Evolutionary conservation across 2,888 invertebrate species (phyloP), one percentile per base, ranked within the genome.

Genomic region (Nymphalis c-album): DNA sequence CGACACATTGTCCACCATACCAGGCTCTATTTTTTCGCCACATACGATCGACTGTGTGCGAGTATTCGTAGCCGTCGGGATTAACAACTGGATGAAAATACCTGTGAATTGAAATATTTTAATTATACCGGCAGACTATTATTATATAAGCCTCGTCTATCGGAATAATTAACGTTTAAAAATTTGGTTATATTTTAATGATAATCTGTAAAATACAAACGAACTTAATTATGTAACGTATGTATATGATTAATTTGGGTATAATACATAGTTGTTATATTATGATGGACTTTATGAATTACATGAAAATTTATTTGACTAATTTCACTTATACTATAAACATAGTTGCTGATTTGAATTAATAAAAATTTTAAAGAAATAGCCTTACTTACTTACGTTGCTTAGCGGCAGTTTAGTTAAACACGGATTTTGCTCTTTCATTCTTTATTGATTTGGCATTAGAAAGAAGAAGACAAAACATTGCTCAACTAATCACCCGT

Each of bases 1-100:
- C 97, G 0, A 79, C 72, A 76, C 96, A 96, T 53, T 79, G 73
- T 0, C 80, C 82, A 0, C 92, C 91, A 67, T 92, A 89, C 77
- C 75, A 77, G 0, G 87, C 86, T 47, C 95, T 91, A 79, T 96
- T 96, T 78, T 96, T 96, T 45, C 96, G 93, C 98, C 98, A 98
- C 80, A 97, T 87, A 47, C 98, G 93, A 79, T 97, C 95, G 4
- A 89, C 92, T 0, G 94, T 94, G 83, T 97, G 97, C 0, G 96
- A 94, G 82, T 96, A 96, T 80, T 96, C 97, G 82, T 98, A 98
- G 13, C 98, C 97, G 81, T 98, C 96, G 2, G 97, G 97, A 87
- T 97, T 97, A 55, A 95, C 92, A 18, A 96, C 94, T 0, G 96
- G 96, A 50, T 96, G 89, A 69, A 96, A 92, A 80, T 96, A 96